phyloP scores from a whole-genome alignment of 2,113 vertebrate species.

The Nestor notabilis region DNA sequence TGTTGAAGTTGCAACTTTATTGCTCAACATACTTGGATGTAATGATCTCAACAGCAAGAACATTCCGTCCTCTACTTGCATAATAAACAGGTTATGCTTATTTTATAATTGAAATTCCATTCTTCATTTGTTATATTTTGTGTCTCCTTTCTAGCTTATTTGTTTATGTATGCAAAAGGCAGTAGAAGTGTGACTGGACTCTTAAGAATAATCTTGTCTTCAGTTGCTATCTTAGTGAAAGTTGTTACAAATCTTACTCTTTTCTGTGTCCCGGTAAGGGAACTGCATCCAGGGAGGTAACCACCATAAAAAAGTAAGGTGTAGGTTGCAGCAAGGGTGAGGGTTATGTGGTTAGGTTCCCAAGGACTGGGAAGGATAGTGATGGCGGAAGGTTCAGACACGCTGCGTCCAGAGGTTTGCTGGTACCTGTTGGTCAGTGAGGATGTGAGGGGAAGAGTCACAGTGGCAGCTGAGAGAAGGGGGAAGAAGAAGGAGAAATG shows the following conservation, averaged over 20 bases:
- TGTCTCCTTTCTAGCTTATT: neutral
- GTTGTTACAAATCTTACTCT: neutral
- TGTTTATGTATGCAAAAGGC: neutral
- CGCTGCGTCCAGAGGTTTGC: neutral
- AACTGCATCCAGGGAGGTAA: neutral
- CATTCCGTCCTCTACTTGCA: neutral
- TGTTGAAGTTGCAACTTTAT: neutral
- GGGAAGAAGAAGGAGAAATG: neutral
- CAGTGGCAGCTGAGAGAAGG: neutral
- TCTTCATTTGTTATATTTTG: neutral
- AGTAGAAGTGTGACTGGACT: neutral
- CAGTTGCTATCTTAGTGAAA: neutral
- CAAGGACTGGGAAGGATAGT: neutral
- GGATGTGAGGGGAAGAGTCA: neutral
- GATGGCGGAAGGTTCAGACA: neutral
- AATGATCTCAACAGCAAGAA: neutral
- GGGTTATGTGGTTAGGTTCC: neutral
- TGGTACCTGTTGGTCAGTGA: neutral
- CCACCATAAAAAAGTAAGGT: neutral
- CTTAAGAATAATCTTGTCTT: neutral
- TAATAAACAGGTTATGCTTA: neutral
- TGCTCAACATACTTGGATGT: neutral
- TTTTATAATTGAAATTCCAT: neutral
- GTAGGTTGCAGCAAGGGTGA: neutral
- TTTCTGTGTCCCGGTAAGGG: neutral